A percentile compares a stretch with the other conserved stretches of the same genome.
Evolutionary conservation across 2,888 invertebrate species (phyloP).

Genomic region (Acrobasis repandana): DNA sequence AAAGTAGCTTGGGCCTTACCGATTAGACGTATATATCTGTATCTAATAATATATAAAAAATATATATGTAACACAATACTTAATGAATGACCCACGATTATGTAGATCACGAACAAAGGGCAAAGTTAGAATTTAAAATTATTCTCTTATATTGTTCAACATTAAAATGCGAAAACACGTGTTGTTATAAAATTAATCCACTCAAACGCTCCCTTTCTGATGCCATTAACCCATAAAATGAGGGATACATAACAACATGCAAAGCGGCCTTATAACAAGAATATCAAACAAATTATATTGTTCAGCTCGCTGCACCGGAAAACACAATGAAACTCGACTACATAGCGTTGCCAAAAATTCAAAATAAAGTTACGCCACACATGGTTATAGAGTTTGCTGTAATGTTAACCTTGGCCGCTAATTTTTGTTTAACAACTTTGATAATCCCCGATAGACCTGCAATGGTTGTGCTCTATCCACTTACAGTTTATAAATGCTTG

Average conservation of each 20-base stretch:
- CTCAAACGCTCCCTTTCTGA: conserved; percentile 21
- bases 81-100: neutral
- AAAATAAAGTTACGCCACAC: conserved; percentile 16
- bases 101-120: neutral
- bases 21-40: no score
- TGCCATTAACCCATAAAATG: conserved; percentile 23
- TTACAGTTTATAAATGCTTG: no score
- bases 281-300: conserved; percentile 42
- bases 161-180: conserved; percentile 1
- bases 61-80: neutral
- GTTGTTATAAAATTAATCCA: conserved; percentile 11
- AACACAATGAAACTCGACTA: conserved; percentile 31
- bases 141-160: neutral
- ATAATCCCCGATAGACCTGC: neutral
- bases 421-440: conserved; percentile 4
- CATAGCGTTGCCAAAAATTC: conserved; percentile 10
- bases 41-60: no score
- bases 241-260: conserved; percentile 13
- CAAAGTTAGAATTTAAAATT: neutral
- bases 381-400: neutral
- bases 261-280: conserved; percentile 19
- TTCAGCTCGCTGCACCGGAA: conserved; percentile 42
- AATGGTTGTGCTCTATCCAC: no score
- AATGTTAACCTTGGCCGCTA: conserved; percentile 9
- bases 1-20: no score